These are phyloP conservation scores for Hippocampus zosterae DNA, from an alignment of 2,113 vertebrate genomes.

Conservation along the genomic window DNA sequence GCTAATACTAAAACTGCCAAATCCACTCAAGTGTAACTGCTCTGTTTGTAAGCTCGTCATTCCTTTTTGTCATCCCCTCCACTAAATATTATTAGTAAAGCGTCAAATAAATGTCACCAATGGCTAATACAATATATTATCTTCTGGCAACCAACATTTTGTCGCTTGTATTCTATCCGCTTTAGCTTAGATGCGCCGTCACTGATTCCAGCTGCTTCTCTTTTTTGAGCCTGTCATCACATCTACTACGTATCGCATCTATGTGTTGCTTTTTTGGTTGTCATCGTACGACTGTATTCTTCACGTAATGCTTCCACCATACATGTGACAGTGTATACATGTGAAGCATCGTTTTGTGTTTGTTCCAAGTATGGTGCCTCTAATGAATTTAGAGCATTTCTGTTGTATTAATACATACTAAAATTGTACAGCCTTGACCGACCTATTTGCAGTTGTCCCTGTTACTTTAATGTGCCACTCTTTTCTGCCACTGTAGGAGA, in stretches of 20 bases:
- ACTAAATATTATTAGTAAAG: slow-evolving; percentile 38
- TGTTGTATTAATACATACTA: slow-evolving; percentile 49
- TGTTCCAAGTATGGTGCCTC: slow-evolving; percentile 64
- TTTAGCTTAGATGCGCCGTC: slow-evolving; percentile 65
- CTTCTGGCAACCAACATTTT: slow-evolving; percentile 55
- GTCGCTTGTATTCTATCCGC: slow-evolving; percentile 66
- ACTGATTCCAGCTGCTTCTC: slow-evolving; percentile 70
- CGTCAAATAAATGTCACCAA: slow-evolving; percentile 34
- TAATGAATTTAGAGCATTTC: slow-evolving; percentile 59
- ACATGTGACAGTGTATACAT: slow-evolving; percentile 65
- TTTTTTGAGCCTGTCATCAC: slow-evolving; percentile 72
- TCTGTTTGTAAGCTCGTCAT: slow-evolving; percentile 40
- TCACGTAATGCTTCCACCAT: slow-evolving; percentile 65
- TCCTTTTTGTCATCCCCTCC: slow-evolving; percentile 34
- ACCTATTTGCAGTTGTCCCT: slow-evolving; percentile 29
- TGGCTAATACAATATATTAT: slow-evolving; percentile 37
- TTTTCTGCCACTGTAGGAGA: slow-evolving; percentile 84
- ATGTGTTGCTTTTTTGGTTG: slow-evolving; percentile 71
- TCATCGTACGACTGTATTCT: slow-evolving; percentile 65
- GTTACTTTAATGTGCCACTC: slow-evolving; percentile 60
- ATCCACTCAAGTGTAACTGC: slow-evolving; percentile 50
- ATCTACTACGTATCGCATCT: slow-evolving; percentile 71
- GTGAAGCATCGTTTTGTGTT: slow-evolving; percentile 67
- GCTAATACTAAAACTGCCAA: slow-evolving; percentile 55
- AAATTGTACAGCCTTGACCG: slow-evolving; percentile 40